Base-by-base conservation (phyloP, 2,888 invertebrate species). In the Eulithis testata region DNA sequence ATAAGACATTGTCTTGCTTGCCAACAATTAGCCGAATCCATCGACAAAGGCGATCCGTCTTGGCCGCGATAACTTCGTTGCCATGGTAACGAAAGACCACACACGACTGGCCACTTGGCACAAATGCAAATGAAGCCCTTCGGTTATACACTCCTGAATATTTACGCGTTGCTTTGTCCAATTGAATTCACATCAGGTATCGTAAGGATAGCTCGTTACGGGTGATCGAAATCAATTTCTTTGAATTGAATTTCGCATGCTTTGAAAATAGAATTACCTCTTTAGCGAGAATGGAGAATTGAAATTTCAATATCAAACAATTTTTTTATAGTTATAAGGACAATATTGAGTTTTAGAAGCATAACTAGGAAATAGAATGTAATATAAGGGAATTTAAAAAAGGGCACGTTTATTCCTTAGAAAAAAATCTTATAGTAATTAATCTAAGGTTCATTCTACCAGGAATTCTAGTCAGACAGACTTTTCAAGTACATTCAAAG, bases 61-160 rank as follows among this genome's bases (percentile, higher is more conserved):
- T 71, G 70, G 61, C 61, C 64, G 70, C 72, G 66, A 79, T 81
- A 76, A 70, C 76, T 75, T 76, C 76, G 83, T 83, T 82, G 74
- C 89, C 84, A 88, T 90, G 79, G 87, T 75, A 81, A 91, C 91
- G 77, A 79, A 85, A 85, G 92, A 91, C 92, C 92, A 91, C 92
- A 91, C 92, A 92, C 90, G 90, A 85, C 78, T 80, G 80, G 77
- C 79, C 79, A 52, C 80, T 79, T 77, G 75, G 79, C 83, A 76
- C 77, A 76, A 77, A 88, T 88, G 88, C 88, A 86, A 88, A 88
- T 88, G 73, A 78, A 77, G 75, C 82, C 85, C 85, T 84, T 81
- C 76, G 75, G 78, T 81, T 82, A 81, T 83, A 77, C 76, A 78
- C 77, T 71, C 54, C 68, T 82, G 85, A 82, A 87, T 86, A 82